phyloP scores from a whole-genome alignment of 2,888 invertebrate genomes.

The Pseudoips prasinana region DNA sequence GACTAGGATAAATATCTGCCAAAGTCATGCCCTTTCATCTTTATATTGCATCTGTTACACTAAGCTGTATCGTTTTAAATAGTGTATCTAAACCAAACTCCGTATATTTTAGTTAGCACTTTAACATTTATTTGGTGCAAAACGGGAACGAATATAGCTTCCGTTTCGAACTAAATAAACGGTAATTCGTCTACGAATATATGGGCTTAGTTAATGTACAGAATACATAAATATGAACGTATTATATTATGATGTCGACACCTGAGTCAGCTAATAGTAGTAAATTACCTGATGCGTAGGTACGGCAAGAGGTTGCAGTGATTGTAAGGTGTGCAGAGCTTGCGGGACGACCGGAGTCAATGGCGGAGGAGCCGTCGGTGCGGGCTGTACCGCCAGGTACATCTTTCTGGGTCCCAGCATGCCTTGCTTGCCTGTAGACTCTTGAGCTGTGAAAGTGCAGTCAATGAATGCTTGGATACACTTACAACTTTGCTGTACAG shows the following conservation, averaged over 20 bases:
- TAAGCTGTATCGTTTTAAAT: too few relatives aligned
- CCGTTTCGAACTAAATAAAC: too few relatives aligned
- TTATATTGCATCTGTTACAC: too few relatives aligned
- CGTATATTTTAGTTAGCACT: too few relatives aligned
- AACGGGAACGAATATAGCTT: too few relatives aligned
- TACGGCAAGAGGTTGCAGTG: constrained; percentile 58
- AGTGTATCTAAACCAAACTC: too few relatives aligned
- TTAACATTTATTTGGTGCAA: too few relatives aligned
- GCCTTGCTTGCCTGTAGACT: constrained; percentile 91
- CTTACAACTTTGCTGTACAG: constrained; percentile 2
- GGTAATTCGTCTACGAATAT: too few relatives aligned
- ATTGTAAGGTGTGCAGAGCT: constrained; percentile 39
- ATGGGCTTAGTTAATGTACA: too few relatives aligned
- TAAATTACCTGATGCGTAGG: constrained; percentile 79
- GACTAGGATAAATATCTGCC: too few relatives aligned
- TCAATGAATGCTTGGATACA: constrained; percentile 30
- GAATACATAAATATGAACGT: constrained; percentile 3
- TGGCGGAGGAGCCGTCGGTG: constrained; percentile 64
- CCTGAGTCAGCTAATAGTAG: constrained; percentile 55
- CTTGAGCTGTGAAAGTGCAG: constrained; percentile 85
- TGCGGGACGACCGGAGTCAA: constrained; percentile 49
- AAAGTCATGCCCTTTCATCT: too few relatives aligned
- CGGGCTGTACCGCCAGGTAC: constrained; percentile 92
- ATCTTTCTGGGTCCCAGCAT: constrained; percentile 93
- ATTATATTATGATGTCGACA: constrained; percentile 3